Percentiles rank a stretch among this genome's conserved stretches.
These are phyloP conservation scores for Notospermus geniculatus DNA, from an alignment of 1,140 invertebrate species.

Conservation along the genomic window DNA sequence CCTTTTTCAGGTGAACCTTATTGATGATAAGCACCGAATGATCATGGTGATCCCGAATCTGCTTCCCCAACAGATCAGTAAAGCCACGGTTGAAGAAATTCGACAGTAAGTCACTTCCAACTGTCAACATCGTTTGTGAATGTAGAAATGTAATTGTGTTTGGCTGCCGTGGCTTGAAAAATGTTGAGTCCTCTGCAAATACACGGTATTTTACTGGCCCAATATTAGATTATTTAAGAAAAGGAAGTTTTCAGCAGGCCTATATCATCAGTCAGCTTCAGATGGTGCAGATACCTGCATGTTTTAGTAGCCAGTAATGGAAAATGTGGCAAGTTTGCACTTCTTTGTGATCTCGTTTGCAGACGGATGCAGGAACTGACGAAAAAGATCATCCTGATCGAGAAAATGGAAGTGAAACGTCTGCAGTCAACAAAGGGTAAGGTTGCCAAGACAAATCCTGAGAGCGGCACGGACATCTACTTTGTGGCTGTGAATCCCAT, in stretches of 20 bases:
- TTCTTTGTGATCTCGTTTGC: neutral
- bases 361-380: conserved; percentile 71
- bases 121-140: no score
- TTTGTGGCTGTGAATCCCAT: conserved; percentile 80
- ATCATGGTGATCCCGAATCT: conserved; percentile 74
- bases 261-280: no score
- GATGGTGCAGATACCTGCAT: no score
- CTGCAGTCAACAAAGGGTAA: conserved; percentile 54
- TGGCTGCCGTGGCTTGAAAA: no score
- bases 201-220: no score
- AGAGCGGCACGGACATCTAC: conserved; percentile 71
- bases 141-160: no score
- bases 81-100: conserved; percentile 63
- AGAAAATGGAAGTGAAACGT: conserved; percentile 62
- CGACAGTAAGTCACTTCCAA: conserved; percentile 58
- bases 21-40: conserved; percentile 70
- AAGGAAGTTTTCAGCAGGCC: no score
- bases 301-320: no score
- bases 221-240: no score
- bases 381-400: conserved; percentile 26
- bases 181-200: no score
- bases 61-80: conserved; percentile 69
- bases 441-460: neutral
- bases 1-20: conserved; percentile 62
- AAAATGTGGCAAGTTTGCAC: neutral